A percentile compares a stretch with the other conserved stretches of the same genome.
Conservation (phyloP, 2,113 vertebrate species). For the Aldabrachelys gigantea region DNA sequence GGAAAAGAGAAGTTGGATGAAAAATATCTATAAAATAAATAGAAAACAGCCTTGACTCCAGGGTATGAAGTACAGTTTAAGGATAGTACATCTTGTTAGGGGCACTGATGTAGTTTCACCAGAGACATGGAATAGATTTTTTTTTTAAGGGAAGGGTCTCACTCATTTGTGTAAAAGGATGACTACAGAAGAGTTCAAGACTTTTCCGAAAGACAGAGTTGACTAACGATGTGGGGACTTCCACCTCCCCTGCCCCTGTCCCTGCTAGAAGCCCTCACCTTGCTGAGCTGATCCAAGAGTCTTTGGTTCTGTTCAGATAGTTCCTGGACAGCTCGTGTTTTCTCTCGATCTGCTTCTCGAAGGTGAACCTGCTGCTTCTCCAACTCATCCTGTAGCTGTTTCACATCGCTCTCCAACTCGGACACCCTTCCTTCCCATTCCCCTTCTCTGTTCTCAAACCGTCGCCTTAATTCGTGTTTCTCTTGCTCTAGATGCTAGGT, state of each 20-base stretch:
- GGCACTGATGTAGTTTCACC: neutral
- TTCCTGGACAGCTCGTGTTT: slow-evolving; percentile 89
- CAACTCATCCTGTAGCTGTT: slow-evolving; percentile 93
- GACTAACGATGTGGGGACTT: neutral
- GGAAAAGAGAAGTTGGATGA: neutral
- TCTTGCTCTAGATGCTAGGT: slow-evolving; percentile 95
- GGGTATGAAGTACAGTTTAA: neutral
- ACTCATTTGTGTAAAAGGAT: neutral
- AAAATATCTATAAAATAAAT: neutral
- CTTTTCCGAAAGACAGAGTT: fast-evolving
- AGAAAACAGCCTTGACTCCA: neutral
- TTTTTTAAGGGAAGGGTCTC: neutral
- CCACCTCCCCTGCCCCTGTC: neutral
- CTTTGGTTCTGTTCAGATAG: slow-evolving; percentile 98
- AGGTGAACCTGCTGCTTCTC: slow-evolving; percentile 93
- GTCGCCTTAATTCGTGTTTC: slow-evolving; percentile 91
- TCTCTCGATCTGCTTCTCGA: slow-evolving; percentile 91
- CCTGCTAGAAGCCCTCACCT: slow-evolving; percentile 81
- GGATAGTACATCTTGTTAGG: neutral
- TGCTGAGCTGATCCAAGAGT: slow-evolving; percentile 95
- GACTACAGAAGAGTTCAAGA: neutral
- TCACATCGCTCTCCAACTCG: slow-evolving; percentile 95
- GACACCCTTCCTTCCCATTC: slow-evolving; percentile 98
- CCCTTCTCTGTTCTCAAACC: slow-evolving; percentile 93
- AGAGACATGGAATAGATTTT: fast-evolving